Conservation (phyloP, 1,140 invertebrate genomes). For the Protaetia brevitarsis region DNA sequence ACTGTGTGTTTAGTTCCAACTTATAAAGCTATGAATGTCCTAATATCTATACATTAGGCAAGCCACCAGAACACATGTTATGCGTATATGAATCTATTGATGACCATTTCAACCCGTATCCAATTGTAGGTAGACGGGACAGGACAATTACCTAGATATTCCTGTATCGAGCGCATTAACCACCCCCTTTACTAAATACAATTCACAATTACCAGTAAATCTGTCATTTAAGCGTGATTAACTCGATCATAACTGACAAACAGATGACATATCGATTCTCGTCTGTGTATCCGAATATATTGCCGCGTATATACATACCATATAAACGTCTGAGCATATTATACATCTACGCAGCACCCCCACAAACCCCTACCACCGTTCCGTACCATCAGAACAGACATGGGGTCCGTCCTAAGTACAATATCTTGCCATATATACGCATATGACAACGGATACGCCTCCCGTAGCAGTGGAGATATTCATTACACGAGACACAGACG, state of each 20-base stretch:
- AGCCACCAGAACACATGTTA: no score
- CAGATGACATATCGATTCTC: slow-evolving; percentile 15
- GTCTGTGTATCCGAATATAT: not conserved
- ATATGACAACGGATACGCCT: not conserved
- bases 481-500: slow-evolving; percentile 11
- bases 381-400: no score
- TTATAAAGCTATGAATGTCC: no score
- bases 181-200: slow-evolving; percentile 11
- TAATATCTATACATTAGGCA: no score
- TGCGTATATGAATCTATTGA: no score
- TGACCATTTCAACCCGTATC: not conserved
- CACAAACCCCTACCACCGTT: no score
- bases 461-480: not conserved
- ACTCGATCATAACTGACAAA: slow-evolving; percentile 18
- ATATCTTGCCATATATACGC: slow-evolving; percentile 6
- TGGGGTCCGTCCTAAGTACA: slow-evolving; percentile 11
- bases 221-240: slow-evolving; percentile 14
- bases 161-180: not conserved
- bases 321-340: no score
- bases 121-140: not conserved
- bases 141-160: slow-evolving; percentile 14
- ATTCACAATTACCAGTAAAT: slow-evolving; percentile 17
- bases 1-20: no score
- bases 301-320: not conserved
- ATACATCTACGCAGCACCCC: no score